These are phyloP conservation scores for Calliphora vomitoria DNA, from an alignment of 2,888 invertebrate genomes.

Conservation along the genomic window DNA sequence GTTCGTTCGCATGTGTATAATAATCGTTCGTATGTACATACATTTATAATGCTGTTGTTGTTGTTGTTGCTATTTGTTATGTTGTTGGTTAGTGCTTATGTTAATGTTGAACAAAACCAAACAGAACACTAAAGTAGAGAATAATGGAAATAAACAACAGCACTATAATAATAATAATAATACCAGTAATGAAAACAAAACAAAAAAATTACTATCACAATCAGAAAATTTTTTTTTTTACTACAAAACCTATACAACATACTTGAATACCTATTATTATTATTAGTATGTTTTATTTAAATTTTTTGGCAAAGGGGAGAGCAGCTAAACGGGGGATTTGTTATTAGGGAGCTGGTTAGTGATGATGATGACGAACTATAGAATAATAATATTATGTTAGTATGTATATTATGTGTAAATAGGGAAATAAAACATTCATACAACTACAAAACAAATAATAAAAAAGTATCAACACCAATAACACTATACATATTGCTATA, in stretches of 20 bases:
- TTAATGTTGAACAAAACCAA: conserved; percentile 7
- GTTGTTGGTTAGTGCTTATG: no score
- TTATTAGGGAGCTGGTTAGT: no score
- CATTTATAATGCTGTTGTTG: not conserved
- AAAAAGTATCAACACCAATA: no score
- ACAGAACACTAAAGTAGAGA: not conserved
- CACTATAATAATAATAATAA: conserved; percentile 46
- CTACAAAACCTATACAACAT: not conserved
- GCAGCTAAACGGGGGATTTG: not conserved
- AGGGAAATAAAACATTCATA: no score
- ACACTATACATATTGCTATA: no score
- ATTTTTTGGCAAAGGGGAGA: not conserved
- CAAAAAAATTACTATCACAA: conserved; percentile 35
- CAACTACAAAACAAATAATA: no score
- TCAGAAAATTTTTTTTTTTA: conserved; percentile 16
- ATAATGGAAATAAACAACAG: conserved; percentile 42
- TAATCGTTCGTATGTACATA: not conserved
- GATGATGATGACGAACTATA: no score
- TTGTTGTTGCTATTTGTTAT: not conserved
- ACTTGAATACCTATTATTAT: not conserved
- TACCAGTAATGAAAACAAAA: conserved; percentile 60
- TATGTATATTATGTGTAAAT: no score
- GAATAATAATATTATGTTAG: no score
- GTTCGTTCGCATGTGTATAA: not conserved
- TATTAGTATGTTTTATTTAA: not conserved